Percentiles rank a stretch among this genome's conserved stretches.
phyloP scores from a whole-genome alignment of 2,113 vertebrate genomes.

The Paramormyrops kingsleyae region DNA sequence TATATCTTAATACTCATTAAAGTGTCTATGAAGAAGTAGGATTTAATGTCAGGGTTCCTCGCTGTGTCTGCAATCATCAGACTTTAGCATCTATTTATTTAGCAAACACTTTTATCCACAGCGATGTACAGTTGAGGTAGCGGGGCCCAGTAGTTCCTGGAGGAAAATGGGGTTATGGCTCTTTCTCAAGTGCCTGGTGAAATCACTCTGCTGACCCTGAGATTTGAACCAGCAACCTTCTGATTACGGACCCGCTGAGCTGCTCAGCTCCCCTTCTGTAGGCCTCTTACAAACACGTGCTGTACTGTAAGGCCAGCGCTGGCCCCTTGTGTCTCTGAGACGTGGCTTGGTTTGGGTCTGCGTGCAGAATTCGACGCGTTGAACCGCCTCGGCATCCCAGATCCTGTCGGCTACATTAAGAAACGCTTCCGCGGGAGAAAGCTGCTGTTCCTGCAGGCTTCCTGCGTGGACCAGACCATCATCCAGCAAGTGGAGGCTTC shows the following conservation, averaged over 20 bases:
- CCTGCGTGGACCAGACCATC: slow-evolving; percentile 78
- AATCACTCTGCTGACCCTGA: background rate
- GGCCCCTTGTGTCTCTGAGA: background rate
- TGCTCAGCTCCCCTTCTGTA: background rate
- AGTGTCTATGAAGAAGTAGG: background rate
- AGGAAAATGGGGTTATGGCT: background rate
- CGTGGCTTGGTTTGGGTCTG: background rate
- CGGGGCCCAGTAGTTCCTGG: background rate
- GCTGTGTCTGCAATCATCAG: background rate
- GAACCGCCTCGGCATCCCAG: slow-evolving; percentile 84
- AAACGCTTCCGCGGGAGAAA: slow-evolving; percentile 79
- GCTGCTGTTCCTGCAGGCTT: slow-evolving; percentile 75
- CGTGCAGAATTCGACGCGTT: slow-evolving; percentile 84
- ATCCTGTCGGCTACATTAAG: slow-evolving; percentile 78
- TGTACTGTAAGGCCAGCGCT: background rate
- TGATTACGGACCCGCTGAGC: background rate
- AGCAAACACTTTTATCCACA: background rate
- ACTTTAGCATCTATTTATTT: background rate
- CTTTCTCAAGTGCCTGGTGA: background rate
- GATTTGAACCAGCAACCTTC: background rate
- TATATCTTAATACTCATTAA: background rate
- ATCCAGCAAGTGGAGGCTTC: slow-evolving; percentile 92
- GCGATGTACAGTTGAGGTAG: background rate
- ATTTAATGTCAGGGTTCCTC: background rate
- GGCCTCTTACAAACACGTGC: background rate